Percentiles rank a stretch among this genome's conserved stretches.
phyloP scores from a whole-genome alignment of 2,113 vertebrate genomes.

The Tor tambroides region DNA sequence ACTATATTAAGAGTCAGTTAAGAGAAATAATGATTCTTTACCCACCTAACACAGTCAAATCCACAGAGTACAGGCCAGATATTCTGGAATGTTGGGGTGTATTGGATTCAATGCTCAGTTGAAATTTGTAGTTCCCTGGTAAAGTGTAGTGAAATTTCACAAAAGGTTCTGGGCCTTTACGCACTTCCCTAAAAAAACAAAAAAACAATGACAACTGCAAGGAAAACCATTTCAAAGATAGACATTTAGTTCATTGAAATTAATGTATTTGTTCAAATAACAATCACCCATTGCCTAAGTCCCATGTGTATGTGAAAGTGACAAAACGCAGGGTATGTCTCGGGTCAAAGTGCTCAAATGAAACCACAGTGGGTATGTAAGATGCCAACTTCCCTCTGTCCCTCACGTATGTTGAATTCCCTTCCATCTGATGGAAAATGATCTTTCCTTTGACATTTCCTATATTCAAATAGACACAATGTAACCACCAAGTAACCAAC shows the following conservation, averaged over 20 bases:
- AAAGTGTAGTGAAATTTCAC: slow-evolving; percentile 77
- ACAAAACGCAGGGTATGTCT: slow-evolving; percentile 76
- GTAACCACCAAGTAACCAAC: neutral
- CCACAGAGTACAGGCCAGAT: slow-evolving; percentile 75
- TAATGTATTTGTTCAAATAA: neutral
- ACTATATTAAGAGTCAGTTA: neutral
- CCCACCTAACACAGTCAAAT: slow-evolving; percentile 82
- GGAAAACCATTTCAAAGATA: neutral
- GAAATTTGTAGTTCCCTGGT: slow-evolving; percentile 76
- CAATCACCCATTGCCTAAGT: slow-evolving; percentile 87
- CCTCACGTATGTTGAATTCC: slow-evolving; percentile 70
- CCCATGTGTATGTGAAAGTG: slow-evolving; percentile 84
- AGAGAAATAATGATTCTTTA: slow-evolving; percentile 1
- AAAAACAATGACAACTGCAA: neutral
- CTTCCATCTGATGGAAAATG: slow-evolving; percentile 80
- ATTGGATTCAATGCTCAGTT: slow-evolving; percentile 75
- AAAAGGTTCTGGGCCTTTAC: slow-evolving; percentile 76
- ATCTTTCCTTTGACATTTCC: slow-evolving; percentile 84
- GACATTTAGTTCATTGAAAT: neutral
- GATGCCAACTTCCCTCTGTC: slow-evolving; percentile 73
- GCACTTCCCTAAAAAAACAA: slow-evolving; percentile 78
- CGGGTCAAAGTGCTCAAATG: slow-evolving; percentile 83
- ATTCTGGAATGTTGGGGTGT: slow-evolving; percentile 66
- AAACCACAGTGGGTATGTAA: slow-evolving; percentile 71
- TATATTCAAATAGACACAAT: slow-evolving; percentile 56